Evolutionary conservation across 2,888 invertebrate species (phyloP).

Genomic region (Orthosia cruda): DNA sequence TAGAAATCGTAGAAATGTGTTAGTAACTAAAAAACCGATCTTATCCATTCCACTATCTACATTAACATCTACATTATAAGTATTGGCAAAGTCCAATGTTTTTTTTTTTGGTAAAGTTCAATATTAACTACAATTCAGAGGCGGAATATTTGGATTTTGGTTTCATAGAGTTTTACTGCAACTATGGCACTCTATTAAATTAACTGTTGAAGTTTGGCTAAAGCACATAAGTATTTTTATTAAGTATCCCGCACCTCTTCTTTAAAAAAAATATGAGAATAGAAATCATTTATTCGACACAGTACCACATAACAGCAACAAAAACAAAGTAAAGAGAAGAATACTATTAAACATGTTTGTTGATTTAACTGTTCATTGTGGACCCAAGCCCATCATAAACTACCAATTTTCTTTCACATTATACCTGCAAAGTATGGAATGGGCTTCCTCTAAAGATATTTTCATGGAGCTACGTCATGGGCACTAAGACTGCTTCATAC

Average conservation of each 20-base stretch:
- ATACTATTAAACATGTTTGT: background rate
- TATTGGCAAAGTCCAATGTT: background rate
- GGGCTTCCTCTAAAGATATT: too few species aligned
- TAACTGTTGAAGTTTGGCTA: conserved; percentile 25
- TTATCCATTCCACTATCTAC: background rate
- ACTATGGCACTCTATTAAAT: conserved; percentile 20
- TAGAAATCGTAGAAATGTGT: background rate
- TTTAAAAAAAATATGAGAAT: too few species aligned
- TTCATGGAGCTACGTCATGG: too few species aligned
- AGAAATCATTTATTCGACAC: too few species aligned
- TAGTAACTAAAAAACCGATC: conserved; percentile 9
- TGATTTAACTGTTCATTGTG: background rate
- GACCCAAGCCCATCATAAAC: background rate
- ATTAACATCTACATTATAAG: conserved; percentile 13
- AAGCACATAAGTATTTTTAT: background rate
- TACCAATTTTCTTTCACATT: too few species aligned
- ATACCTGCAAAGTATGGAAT: too few species aligned
- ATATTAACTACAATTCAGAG: conserved; percentile 22
- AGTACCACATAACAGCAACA: too few species aligned
- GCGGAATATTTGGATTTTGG: conserved; percentile 26
- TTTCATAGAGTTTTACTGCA: conserved; percentile 14
- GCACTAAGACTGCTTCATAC: too few species aligned
- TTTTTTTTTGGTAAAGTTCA: background rate
- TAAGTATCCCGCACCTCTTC: background rate
- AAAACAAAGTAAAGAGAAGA: too few species aligned